Conservation (phyloP, 2,113 vertebrate genomes). For the Oncorhynchus kisutch region DNA sequence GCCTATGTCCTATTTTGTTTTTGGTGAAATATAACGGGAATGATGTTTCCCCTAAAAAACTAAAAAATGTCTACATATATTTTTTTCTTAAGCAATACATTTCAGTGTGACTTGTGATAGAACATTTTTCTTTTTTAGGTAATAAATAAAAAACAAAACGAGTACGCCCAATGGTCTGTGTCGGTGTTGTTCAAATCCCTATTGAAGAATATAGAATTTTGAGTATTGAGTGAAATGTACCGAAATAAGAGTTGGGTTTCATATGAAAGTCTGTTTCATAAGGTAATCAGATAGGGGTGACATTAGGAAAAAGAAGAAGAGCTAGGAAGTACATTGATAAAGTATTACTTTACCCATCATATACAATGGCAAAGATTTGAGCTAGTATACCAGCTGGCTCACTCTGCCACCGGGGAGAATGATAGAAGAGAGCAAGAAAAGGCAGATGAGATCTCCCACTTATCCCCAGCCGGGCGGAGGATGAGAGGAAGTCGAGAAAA, state of each 20-base stretch:
- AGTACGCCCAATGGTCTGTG: slow-evolving; percentile 49
- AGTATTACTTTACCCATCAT: slow-evolving; percentile 36
- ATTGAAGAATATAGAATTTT: slow-evolving; percentile 27
- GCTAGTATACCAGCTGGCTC: not conserved
- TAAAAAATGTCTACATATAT: slow-evolving; percentile 79
- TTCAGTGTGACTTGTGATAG: slow-evolving; percentile 87
- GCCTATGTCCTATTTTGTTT: slow-evolving; percentile 68
- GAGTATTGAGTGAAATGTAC: slow-evolving; percentile 20
- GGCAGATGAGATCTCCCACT: slow-evolving; percentile 29
- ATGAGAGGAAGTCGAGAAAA: slow-evolving; percentile 51
- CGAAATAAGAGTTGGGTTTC: slow-evolving; percentile 37
- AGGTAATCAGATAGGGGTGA: slow-evolving; percentile 32
- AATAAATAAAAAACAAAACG: slow-evolving; percentile 78
- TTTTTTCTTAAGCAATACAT: slow-evolving; percentile 88
- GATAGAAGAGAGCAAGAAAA: slow-evolving; percentile 11
- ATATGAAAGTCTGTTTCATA: slow-evolving; percentile 40
- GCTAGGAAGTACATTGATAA: slow-evolving; percentile 35
- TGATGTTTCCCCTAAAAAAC: slow-evolving; percentile 61
- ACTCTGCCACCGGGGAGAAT: not conserved
- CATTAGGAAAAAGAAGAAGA: slow-evolving; percentile 16
- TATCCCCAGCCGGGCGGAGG: slow-evolving; percentile 39
- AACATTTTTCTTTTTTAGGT: slow-evolving; percentile 82
- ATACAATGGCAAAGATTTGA: not conserved
- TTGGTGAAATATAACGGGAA: slow-evolving; percentile 78
- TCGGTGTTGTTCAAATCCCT: slow-evolving; percentile 43